Evolutionary conservation across 2,113 vertebrate genomes (phyloP).

Genomic region (Sceloporus tristichus): DNA sequence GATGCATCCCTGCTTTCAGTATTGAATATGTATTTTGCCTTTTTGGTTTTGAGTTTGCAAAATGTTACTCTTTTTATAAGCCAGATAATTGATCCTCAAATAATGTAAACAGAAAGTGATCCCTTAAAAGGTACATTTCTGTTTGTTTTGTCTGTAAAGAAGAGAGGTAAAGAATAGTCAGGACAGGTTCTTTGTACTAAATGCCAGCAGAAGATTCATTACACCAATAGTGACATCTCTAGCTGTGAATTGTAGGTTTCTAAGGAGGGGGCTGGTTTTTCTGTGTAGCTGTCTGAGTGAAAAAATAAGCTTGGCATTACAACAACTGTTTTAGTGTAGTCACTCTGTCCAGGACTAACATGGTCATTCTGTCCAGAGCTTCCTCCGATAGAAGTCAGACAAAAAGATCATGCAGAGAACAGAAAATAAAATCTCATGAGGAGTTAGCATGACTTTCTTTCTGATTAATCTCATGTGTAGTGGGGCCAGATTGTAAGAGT

Average conservation of each 20-base stretch:
- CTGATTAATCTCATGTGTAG: slow-evolving; percentile 70
- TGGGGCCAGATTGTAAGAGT: slow-evolving; percentile 65
- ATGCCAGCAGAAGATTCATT: slow-evolving; percentile 66
- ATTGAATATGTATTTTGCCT: slow-evolving; percentile 65
- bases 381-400: slow-evolving; percentile 55
- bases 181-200: slow-evolving; percentile 61
- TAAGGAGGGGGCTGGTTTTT: slow-evolving; percentile 40
- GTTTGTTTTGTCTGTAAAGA: slow-evolving; percentile 56
- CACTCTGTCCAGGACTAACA: slow-evolving; percentile 59
- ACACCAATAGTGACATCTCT: slow-evolving; percentile 45
- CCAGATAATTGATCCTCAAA: slow-evolving; percentile 71
- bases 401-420: slow-evolving; percentile 32
- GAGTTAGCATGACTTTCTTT: slow-evolving; percentile 71
- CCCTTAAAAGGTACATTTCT: slow-evolving; percentile 65
- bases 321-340: slow-evolving; percentile 65
- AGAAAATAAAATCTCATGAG: slow-evolving; percentile 54
- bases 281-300: slow-evolving; percentile 54
- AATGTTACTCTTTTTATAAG: slow-evolving; percentile 57
- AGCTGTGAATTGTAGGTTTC: slow-evolving; percentile 43
- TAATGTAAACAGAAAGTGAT: slow-evolving; percentile 68
- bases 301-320: slow-evolving; percentile 46
- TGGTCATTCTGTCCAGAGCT: slow-evolving; percentile 52
- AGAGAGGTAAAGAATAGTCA: slow-evolving; percentile 39
- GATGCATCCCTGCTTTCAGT: slow-evolving; percentile 59
- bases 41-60: slow-evolving; percentile 57